Evolutionary conservation across 2,797 vertebrate species (phyloP).

Genomic region (Carcharodon carcharias): DNA sequence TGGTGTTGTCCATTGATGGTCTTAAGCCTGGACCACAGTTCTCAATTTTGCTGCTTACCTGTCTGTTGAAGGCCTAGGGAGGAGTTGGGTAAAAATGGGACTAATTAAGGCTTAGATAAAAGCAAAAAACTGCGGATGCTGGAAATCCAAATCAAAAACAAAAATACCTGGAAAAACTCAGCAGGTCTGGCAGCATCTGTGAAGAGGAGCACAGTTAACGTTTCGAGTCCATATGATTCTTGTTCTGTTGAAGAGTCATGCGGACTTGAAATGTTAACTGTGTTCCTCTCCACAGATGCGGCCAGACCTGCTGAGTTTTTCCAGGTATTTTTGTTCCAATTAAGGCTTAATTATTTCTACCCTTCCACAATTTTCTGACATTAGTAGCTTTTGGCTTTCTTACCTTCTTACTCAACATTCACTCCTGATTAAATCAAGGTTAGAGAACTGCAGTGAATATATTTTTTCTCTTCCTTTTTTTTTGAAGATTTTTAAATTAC

Average conservation of each 20-base stretch:
- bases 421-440: neutral
- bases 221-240: too few relatives aligned
- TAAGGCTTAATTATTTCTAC: neutral
- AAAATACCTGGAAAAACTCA: too few relatives aligned
- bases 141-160: too few relatives aligned
- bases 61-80: neutral
- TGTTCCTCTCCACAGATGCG: too few relatives aligned
- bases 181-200: too few relatives aligned
- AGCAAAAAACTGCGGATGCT: too few relatives aligned
- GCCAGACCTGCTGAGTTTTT: too few relatives aligned
- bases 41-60: neutral
- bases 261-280: too few relatives aligned
- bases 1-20: neutral
- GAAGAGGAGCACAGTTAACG: too few relatives aligned
- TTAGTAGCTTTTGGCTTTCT: neutral
- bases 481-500: conserved; percentile 44
- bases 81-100: neutral
- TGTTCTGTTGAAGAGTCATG: too few relatives aligned
- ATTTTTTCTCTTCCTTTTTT: neutral
- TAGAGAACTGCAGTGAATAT: neutral
- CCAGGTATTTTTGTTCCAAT: neutral
- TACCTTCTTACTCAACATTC: neutral
- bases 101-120: neutral
- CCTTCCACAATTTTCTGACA: neutral
- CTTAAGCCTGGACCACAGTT: neutral